Conservation (phyloP, 2,797 vertebrate genomes). For the Simalia tracyae region DNA sequence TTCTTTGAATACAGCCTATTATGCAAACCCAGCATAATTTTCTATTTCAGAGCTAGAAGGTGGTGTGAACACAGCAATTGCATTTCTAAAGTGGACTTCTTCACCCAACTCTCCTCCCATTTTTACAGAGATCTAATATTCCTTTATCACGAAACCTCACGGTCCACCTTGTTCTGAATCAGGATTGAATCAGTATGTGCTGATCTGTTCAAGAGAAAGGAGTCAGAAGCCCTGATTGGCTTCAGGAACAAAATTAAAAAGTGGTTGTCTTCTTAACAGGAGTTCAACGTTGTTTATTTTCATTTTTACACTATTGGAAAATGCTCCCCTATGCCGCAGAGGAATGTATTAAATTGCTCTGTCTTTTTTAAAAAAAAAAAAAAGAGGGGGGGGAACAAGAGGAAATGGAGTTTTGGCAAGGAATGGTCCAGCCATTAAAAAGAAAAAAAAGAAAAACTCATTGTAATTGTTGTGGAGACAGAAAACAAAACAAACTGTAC, state of each 20-base stretch:
- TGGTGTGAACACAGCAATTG: neutral
- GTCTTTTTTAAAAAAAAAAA: conserved; percentile 56
- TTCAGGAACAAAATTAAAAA: conserved; percentile 35
- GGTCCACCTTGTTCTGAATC: conserved; percentile 44
- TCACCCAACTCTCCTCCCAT: conserved; percentile 14
- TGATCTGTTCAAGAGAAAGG: conserved; percentile 54
- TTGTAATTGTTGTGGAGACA: conserved; percentile 79
- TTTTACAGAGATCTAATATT: conserved; percentile 37
- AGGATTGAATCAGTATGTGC: conserved; percentile 47
- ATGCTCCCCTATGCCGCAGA: neutral
- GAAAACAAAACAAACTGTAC: conserved; percentile 76
- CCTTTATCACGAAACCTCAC: conserved; percentile 53
- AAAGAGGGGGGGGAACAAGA: conserved; percentile 59
- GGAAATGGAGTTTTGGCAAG: conserved; percentile 72
- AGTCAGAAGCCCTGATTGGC: conserved; percentile 63
- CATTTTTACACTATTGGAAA: conserved; percentile 48
- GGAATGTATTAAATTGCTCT: conserved; percentile 41
- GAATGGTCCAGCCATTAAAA: conserved; percentile 58
- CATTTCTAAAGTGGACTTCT: neutral
- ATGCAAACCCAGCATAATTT: neutral
- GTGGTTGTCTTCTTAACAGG: conserved; percentile 52
- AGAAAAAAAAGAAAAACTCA: conserved; percentile 69
- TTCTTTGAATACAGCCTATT: neutral
- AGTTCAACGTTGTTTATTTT: conserved; percentile 72
- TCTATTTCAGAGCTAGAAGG: neutral